Evolutionary conservation across 64 coral and sea anemone species (phyloP).

Genomic region (Dendronephthya gigantea): DNA sequence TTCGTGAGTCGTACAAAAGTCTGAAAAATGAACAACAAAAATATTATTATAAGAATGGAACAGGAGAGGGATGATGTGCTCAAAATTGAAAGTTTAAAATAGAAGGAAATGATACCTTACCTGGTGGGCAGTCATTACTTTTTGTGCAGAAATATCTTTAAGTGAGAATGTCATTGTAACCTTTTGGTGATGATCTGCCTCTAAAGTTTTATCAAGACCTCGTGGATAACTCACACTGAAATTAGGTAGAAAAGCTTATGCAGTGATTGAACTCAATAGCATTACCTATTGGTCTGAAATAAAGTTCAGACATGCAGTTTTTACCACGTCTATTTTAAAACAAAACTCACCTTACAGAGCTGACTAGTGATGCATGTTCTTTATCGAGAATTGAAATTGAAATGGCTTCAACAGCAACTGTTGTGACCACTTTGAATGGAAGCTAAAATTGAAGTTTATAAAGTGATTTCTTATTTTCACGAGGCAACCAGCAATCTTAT

Average conservation of each 20-base stretch:
- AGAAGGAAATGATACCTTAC: not conserved
- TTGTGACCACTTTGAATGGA: slow-evolving; percentile 90
- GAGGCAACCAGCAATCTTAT: too few species aligned
- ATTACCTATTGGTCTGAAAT: too few species aligned
- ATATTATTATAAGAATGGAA: too few species aligned
- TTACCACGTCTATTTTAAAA: not conserved
- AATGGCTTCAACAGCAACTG: slow-evolving; percentile 66
- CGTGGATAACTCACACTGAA: slow-evolving; percentile 57
- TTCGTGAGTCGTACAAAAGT: slow-evolving; percentile 78
- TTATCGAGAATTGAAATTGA: slow-evolving; percentile 82
- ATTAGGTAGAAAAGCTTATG: not conserved
- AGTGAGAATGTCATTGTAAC: slow-evolving; percentile 78
- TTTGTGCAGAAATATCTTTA: slow-evolving; percentile 49
- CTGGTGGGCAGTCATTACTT: slow-evolving; percentile 81
- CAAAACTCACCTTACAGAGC: slow-evolving; percentile 53
- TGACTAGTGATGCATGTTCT: slow-evolving; percentile 71
- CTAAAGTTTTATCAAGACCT: slow-evolving; percentile 39
- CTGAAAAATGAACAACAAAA: slow-evolving; percentile 26
- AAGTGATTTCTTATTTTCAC: too few species aligned
- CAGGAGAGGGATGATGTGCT: too few species aligned
- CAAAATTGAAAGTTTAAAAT: not conserved
- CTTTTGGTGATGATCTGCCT: slow-evolving; percentile 85
- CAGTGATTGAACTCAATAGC: too few species aligned
- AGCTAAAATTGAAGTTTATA: slow-evolving; percentile 26
- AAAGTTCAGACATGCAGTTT: too few species aligned